Conservation (phyloP, 2,113 vertebrate species). For the Dissostichus mawsoni region DNA sequence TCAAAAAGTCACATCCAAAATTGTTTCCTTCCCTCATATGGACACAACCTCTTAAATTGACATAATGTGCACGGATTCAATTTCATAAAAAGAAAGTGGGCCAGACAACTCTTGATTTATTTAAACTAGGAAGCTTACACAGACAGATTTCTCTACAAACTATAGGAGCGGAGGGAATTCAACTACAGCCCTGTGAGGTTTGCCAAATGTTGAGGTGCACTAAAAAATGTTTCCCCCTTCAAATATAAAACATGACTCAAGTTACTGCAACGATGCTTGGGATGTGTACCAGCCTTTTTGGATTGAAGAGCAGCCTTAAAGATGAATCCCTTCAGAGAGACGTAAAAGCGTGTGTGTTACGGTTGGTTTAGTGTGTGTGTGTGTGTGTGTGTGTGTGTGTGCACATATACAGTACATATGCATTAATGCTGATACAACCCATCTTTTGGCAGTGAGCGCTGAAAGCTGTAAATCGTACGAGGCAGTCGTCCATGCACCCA, state of each 20-base stretch:
- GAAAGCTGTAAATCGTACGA: conserved; percentile 50
- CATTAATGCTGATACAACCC: conserved; percentile 45
- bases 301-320: conserved; percentile 46
- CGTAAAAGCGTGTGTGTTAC: conserved; percentile 33
- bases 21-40: neutral
- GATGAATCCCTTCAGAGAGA: conserved; percentile 38
- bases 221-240: conserved; percentile 26
- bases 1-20: conserved; percentile 24
- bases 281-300: conserved; percentile 30
- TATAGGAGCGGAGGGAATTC: conserved; percentile 11
- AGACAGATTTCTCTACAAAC: neutral
- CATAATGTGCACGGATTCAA: neutral
- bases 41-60: neutral
- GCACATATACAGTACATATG: neutral
- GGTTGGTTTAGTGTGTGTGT: conserved; percentile 32
- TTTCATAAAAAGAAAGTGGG: neutral
- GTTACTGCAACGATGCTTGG: conserved; percentile 19
- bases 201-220: conserved; percentile 29
- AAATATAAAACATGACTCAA: conserved; percentile 36
- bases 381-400: conserved; percentile 24
- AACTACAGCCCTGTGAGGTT: conserved; percentile 15
- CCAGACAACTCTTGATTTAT: neutral
- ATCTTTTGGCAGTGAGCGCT: conserved; percentile 37
- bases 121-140: neutral
- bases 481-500: conserved; percentile 43